A percentile compares a stretch with the other conserved stretches of the same genome.
Evolutionary conservation across 2,888 invertebrate species (phyloP).

Genomic region (Eupithecia tripunctaria): DNA sequence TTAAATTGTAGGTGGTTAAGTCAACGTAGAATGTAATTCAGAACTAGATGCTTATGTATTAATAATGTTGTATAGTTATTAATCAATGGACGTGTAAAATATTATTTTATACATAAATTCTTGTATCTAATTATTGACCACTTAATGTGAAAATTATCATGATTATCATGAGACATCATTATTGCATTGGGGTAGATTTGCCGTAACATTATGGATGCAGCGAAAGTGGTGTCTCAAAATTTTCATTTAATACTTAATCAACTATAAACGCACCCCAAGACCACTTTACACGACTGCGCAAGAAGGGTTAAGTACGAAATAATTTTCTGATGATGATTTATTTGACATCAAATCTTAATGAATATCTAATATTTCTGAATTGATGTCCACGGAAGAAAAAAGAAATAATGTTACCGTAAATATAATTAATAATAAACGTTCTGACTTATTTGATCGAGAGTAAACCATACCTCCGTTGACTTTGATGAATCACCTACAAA

Average conservation of each 20-base stretch:
- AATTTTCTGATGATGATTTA: neutral
- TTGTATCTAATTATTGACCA: too few relatives aligned
- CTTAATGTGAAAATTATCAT: too few relatives aligned
- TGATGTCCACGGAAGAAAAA: conserved; percentile 12
- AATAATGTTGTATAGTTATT: too few relatives aligned
- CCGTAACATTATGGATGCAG: neutral
- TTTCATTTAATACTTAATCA: neutral
- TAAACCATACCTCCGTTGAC: conserved; percentile 53
- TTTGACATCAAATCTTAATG: conserved; percentile 1
- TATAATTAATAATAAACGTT: conserved; percentile 59
- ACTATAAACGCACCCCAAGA: neutral
- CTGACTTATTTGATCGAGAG: conserved; percentile 59
- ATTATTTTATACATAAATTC: too few relatives aligned
- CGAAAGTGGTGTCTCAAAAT: neutral
- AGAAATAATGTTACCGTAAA: conserved; percentile 35
- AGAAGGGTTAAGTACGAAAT: neutral
- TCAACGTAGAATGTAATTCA: neutral
- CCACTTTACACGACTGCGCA: neutral
- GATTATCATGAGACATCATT: neutral
- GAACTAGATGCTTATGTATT: neutral
- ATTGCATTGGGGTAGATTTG: neutral
- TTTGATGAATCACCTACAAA: conserved; percentile 55
- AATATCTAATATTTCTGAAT: neutral
- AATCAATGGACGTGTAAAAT: too few relatives aligned
- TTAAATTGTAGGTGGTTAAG: neutral